These are phyloP conservation scores for Isaurus tuberculatus DNA, from an alignment of 92 coral and sea anemone species.

Conservation along the genomic window DNA sequence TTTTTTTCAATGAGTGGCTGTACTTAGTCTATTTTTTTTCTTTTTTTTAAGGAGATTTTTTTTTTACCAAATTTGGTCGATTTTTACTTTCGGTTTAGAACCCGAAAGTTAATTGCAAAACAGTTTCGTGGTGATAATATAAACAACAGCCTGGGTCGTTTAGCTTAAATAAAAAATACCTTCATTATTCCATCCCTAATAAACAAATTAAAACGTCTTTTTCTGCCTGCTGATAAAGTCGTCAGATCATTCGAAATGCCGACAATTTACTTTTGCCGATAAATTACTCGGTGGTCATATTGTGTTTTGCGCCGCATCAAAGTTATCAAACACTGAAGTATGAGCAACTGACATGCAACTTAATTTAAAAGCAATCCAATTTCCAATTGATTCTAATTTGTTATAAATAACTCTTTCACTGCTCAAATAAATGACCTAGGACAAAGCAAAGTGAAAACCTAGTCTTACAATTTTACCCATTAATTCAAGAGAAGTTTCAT, in stretches of 20 bases:
- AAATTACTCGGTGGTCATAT: conserved; percentile 6
- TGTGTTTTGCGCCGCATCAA: conserved; percentile 1
- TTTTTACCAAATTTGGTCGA: no score
- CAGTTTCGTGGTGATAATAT: conserved; percentile 15
- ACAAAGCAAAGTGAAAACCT: not conserved
- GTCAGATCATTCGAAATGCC: conserved; percentile 32
- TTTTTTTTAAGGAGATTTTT: not conserved
- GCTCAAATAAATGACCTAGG: not conserved
- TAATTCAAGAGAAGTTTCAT: not conserved
- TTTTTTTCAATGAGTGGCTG: not conserved
- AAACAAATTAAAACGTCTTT: conserved; percentile 50
- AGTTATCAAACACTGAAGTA: conserved; percentile 16
- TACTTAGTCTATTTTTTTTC: not conserved
- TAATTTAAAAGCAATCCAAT: conserved; percentile 1
- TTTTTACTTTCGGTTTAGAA: not conserved
- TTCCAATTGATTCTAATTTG: not conserved
- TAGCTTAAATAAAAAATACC: conserved; percentile 32
- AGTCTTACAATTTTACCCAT: not conserved
- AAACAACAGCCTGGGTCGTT: conserved; percentile 38
- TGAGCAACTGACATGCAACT: not conserved
- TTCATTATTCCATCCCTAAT: conserved; percentile 48
- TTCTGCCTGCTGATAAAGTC: conserved; percentile 51
- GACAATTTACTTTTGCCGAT: conserved; percentile 36
- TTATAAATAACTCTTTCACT: not conserved
- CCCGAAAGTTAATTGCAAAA: conserved; percentile 19